Conservation (phyloP, 2,888 invertebrate species). For the Smittia aterrima region DNA sequence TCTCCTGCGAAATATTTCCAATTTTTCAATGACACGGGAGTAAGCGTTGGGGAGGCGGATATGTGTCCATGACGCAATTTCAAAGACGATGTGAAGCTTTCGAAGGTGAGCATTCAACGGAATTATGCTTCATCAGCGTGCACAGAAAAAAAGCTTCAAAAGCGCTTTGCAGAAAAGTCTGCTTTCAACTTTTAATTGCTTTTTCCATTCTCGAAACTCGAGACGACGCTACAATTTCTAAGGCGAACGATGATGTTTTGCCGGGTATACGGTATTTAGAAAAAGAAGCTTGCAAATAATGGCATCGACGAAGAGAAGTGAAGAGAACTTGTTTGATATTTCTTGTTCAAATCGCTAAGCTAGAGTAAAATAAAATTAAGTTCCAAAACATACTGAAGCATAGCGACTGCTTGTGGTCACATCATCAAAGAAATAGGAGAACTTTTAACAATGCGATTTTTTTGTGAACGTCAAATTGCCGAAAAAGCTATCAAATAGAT, state of each 20-base stretch:
- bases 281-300: slow-evolving; percentile 7
- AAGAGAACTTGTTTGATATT: neutral
- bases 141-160: neutral
- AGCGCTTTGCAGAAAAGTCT: neutral
- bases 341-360: neutral
- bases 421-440: neutral
- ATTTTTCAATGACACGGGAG: too few relatives aligned
- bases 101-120: too few relatives aligned
- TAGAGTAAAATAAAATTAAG: neutral
- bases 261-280: too few relatives aligned
- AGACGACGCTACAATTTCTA: neutral
- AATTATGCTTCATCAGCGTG: neutral
- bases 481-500: neutral
- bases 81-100: too few relatives aligned
- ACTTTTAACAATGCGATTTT: slow-evolving; percentile 5
- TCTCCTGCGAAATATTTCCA: neutral
- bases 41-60: too few relatives aligned
- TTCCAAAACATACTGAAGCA: neutral
- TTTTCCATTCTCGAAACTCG: neutral
- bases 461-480: slow-evolving; percentile 4
- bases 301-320: neutral
- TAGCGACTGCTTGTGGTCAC: neutral
- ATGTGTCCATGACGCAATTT: too few relatives aligned
- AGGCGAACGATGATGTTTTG: neutral
- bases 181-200: slow-evolving; percentile 10